Conservation (phyloP, 2,888 invertebrate genomes). For the Dasypolia templi region DNA sequence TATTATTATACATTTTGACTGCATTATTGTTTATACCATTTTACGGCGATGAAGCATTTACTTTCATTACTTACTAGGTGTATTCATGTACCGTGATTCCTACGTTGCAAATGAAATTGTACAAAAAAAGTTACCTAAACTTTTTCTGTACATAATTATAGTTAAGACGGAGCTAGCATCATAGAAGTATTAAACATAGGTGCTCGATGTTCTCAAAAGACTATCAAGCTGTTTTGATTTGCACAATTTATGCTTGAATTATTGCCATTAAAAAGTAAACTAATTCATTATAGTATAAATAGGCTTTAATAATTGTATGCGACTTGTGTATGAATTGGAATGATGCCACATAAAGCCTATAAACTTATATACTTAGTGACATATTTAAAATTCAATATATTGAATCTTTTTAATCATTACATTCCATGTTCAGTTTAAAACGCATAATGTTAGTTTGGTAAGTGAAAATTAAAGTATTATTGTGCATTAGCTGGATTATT, state of each 20-base stretch:
- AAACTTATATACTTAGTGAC: slow-evolving; percentile 22
- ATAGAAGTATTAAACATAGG: slow-evolving; percentile 70
- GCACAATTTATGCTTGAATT: slow-evolving; percentile 48
- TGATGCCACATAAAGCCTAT: slow-evolving; percentile 44
- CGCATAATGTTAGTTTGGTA: slow-evolving; percentile 77
- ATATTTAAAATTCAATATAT: slow-evolving; percentile 46
- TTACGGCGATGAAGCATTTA: slow-evolving; percentile 71
- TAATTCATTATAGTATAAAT: slow-evolving; percentile 34
- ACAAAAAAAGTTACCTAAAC: slow-evolving; percentile 87
- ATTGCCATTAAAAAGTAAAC: slow-evolving; percentile 27
- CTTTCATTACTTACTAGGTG: slow-evolving; percentile 61
- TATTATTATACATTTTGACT: slow-evolving; percentile 43
- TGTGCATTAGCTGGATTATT: slow-evolving; percentile 84
- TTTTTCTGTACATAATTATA: slow-evolving; percentile 77
- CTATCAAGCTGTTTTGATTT: slow-evolving; percentile 47
- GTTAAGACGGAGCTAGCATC: slow-evolving; percentile 72
- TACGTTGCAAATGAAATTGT: slow-evolving; percentile 71
- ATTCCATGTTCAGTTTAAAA: slow-evolving; percentile 76
- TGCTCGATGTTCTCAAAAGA: slow-evolving; percentile 75
- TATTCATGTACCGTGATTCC: slow-evolving; percentile 51
- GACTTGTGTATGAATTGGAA: slow-evolving; percentile 44
- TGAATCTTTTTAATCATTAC: slow-evolving; percentile 67
- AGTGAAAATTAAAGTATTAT: slow-evolving; percentile 88
- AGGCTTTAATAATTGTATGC: slow-evolving; percentile 47
- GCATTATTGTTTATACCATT: slow-evolving; percentile 58